Conservation (phyloP, 2,797 vertebrate species). For the Sebastes steindachneri region DNA sequence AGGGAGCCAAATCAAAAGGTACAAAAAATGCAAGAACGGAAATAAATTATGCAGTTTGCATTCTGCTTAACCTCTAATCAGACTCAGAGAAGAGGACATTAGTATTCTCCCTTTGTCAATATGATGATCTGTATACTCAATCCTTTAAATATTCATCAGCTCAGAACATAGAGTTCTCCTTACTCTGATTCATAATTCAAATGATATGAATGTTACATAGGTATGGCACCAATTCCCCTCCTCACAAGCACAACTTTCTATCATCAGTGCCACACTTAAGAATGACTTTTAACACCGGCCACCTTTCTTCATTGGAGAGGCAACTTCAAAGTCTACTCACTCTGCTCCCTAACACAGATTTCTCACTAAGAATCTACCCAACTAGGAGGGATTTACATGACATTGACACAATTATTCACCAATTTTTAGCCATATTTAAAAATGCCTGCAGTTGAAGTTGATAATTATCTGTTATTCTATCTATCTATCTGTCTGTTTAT, state of each 20-base stretch:
- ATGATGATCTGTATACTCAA: slow-evolving; percentile 86
- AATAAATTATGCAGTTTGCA: slow-evolving; percentile 86
- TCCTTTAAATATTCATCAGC: slow-evolving; percentile 87
- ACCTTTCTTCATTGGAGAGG: slow-evolving; percentile 51
- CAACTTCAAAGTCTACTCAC: slow-evolving; percentile 58
- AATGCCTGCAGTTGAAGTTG: not conserved
- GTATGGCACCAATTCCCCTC: slow-evolving; percentile 72
- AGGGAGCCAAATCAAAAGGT: slow-evolving; percentile 74
- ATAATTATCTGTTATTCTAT: not conserved
- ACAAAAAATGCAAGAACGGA: slow-evolving; percentile 75
- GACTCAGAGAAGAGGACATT: slow-evolving; percentile 81
- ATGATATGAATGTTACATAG: slow-evolving; percentile 87
- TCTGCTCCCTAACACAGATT: slow-evolving; percentile 23
- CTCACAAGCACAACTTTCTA: slow-evolving; percentile 71
- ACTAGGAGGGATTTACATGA: slow-evolving; percentile 16
- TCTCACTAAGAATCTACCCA: slow-evolving; percentile 17
- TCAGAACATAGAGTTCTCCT: slow-evolving; percentile 80
- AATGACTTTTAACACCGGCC: slow-evolving; percentile 73
- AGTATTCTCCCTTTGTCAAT: slow-evolving; percentile 87
- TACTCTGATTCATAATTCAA: slow-evolving; percentile 88
- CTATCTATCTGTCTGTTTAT: not conserved
- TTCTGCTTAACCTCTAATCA: slow-evolving; percentile 87
- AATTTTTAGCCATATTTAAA: not conserved
- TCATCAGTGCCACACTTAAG: slow-evolving; percentile 73
- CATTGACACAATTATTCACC: slow-evolving; percentile 7